Evolutionary conservation across 2,888 invertebrate species (phyloP), one percentile per base, ranked within the genome.

Genomic region (Blastobasis lacticolella): DNA sequence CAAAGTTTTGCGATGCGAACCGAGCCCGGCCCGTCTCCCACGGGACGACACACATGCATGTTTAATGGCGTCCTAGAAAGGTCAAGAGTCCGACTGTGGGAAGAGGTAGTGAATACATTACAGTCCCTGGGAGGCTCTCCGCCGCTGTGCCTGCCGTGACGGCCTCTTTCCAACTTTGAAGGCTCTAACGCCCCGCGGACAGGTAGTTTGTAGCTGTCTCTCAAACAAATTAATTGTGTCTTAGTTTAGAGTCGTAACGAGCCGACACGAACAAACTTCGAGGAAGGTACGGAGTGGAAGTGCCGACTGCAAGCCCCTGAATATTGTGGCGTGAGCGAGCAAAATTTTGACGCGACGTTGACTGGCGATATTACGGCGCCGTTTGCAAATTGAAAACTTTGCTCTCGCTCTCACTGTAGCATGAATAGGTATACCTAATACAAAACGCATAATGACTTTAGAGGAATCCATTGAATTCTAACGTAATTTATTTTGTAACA

Each of bases 201-300:
- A 85, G 82, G 79, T 84, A 81, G 79, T 86, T 85, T 81, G 83
- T 81, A 78, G 75, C 81, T 82, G 81, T 82, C 86, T 79, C 78
- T 79, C 81, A 82, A 84, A 80, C 75, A 83, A 86, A 85, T 85
- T 85, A 86, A 85, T 85, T 83, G 78, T 80, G 78, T 78, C 79
- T 83, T 74, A 78, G 76, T 79, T 82, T 78, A 75, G 77, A 81
- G 75, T 71, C 64, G 81, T 78, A 78, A 81, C 78, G 73, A 77
- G 75, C 73, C 64, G 73, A 73, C 75, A 75, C 73, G 64, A 80
- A 78, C 73, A 78, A 83, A 85, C 70, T 84, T 84, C 69, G 75
- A 73, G 71, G 65, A 73, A 77, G 77, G 78, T 75, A 75, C 71
- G 63, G 66, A 73, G 66, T 70, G 70, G 69, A 67, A 75, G 69